Evolutionary conservation across 2,113 vertebrate genomes (phyloP).

Genomic region (Thalassoma bifasciatum): DNA sequence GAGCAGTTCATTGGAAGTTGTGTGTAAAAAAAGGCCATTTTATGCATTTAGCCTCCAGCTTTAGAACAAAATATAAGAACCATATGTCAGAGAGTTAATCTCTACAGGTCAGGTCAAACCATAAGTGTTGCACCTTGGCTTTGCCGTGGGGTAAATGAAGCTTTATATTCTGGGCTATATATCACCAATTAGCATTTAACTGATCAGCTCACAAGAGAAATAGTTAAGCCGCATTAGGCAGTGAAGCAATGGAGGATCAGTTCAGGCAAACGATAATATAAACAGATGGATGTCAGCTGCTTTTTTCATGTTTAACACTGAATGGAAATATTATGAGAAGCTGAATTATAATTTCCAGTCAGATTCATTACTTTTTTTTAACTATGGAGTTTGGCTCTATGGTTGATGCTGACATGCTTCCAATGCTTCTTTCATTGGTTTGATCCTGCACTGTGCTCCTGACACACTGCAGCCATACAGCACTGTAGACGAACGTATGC

Average conservation of each 20-base stretch:
- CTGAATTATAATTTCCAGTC: constrained; percentile 1
- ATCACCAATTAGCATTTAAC: background rate
- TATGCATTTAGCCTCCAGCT: constrained; percentile 7
- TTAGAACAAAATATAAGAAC: background rate
- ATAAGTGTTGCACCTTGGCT: background rate
- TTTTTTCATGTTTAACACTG: constrained; percentile 8
- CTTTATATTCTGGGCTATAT: background rate
- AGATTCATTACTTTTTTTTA: background rate
- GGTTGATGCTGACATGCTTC: no score
- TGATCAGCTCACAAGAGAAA: background rate
- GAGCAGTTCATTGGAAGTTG: background rate
- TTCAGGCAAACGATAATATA: background rate
- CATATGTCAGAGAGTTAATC: background rate
- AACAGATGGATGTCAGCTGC: background rate
- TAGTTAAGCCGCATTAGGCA: no score
- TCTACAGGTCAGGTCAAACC: background rate
- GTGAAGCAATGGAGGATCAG: background rate
- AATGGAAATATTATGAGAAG: background rate
- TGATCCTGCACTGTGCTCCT: no score
- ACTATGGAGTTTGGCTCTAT: background rate
- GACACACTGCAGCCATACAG: background rate
- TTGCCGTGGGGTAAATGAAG: background rate
- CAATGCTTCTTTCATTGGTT: no score
- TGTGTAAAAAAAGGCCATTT: background rate
- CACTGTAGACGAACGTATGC: background rate